Percentiles rank a stretch among this genome's conserved stretches.
phyloP scores from a whole-genome alignment of 2,113 vertebrate species.

The Xenotilapia longispinis region DNA sequence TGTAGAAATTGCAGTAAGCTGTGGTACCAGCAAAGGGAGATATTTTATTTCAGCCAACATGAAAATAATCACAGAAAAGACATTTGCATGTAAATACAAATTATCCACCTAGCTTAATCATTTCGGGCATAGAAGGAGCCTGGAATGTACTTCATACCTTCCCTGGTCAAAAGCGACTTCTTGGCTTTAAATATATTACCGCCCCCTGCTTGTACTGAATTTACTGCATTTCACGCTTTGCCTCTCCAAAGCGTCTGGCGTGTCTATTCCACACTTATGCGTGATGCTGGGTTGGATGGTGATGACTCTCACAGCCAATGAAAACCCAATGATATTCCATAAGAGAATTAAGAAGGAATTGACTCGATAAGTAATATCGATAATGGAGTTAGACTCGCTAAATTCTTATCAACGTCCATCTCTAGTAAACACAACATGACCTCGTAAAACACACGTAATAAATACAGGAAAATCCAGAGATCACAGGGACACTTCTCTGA shows the following conservation, averaged over 20 bases:
- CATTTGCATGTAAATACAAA: neutral
- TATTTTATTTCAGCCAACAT: neutral
- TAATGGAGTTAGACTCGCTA: neutral
- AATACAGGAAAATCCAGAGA: neutral
- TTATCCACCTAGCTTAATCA: neutral
- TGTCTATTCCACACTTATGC: fast-evolving
- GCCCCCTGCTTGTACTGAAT: fast-evolving
- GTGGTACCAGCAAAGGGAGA: neutral
- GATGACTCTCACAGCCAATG: neutral
- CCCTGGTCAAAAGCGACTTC: neutral
- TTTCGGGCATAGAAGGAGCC: neutral
- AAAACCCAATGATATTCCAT: neutral
- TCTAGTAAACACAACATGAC: neutral
- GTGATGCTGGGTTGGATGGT: neutral
- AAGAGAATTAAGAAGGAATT: neutral
- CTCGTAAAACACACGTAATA: fast-evolving
- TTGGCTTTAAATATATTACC: neutral
- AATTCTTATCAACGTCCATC: neutral
- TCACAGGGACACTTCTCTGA: slow-evolving; percentile 5
- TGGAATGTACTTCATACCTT: neutral
- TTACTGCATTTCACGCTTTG: neutral
- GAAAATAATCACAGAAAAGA: neutral
- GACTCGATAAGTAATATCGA: neutral
- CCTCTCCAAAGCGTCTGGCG: neutral
- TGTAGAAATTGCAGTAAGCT: neutral